Evolutionary conservation across 2,113 vertebrate genomes (phyloP).

Genomic region (Tyrannus savana): DNA sequence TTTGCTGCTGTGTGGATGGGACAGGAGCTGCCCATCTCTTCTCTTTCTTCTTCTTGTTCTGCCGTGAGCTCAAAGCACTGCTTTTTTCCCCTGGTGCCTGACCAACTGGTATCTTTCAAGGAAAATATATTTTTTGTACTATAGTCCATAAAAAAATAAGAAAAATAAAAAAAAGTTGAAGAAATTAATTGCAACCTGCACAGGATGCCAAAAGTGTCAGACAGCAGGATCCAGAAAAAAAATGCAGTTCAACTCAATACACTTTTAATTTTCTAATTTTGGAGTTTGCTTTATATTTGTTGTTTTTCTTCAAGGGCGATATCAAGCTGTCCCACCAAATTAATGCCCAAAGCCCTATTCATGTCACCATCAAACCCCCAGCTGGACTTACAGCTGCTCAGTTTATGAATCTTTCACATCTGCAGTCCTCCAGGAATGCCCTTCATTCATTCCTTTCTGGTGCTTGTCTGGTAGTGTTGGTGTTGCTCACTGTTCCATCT

Average conservation of each 20-base stretch:
- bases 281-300: background rate
- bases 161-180: background rate
- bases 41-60: background rate
- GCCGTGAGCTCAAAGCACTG: background rate
- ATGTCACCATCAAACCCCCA: background rate
- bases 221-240: background rate
- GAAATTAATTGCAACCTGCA: background rate
- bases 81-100: background rate
- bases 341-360: constrained; percentile 15
- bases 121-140: background rate
- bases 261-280: background rate
- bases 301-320: background rate
- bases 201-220: background rate
- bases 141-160: background rate
- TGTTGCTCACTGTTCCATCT: constrained; percentile 16
- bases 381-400: constrained; percentile 43
- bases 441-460: constrained; percentile 15
- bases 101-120: background rate
- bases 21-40: background rate
- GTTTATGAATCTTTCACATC: constrained; percentile 41
- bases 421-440: constrained; percentile 41
- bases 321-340: constrained; percentile 13
- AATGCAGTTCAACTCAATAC: background rate
- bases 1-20: background rate
- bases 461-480: background rate